Percentiles rank a stretch among this genome's conserved stretches.
phyloP scores from a whole-genome alignment of 2,888 invertebrate genomes.

The Drosophila meridiana region DNA sequence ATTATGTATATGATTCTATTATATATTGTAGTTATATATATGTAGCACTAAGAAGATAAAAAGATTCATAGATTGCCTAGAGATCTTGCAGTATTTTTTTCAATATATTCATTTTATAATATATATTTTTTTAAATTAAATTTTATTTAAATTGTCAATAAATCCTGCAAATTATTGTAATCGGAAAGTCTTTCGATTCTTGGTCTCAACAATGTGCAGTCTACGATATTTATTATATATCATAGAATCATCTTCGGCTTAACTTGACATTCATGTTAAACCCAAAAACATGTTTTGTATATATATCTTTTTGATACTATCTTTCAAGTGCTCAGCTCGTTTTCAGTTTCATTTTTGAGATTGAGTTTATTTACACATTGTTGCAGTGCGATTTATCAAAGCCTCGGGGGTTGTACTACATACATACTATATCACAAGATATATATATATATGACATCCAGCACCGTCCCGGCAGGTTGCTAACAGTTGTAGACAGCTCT shows the following conservation, averaged over 20 bases:
- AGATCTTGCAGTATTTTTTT: too few species aligned
- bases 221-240: background rate
- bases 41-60: too few species aligned
- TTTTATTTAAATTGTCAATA: too few species aligned
- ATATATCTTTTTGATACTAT: background rate
- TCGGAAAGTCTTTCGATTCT: too few species aligned
- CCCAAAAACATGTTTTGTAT: background rate
- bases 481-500: conserved; percentile 5
- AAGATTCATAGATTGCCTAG: too few species aligned
- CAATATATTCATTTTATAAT: too few species aligned
- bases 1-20: too few species aligned
- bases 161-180: too few species aligned
- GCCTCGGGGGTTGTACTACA: background rate
- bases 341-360: conserved; percentile 13
- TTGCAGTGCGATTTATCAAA: conserved; percentile 28
- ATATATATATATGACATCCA: background rate
- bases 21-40: too few species aligned
- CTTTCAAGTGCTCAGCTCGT: background rate
- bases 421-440: background rate
- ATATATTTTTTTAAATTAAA: too few species aligned
- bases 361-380: conserved; percentile 15
- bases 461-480: conserved; percentile 21
- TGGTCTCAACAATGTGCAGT: too few species aligned
- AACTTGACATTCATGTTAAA: background rate
- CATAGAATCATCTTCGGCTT: background rate